phyloP scores from a whole-genome alignment of 1,140 invertebrate species.

The Trachelipus rathkii region DNA sequence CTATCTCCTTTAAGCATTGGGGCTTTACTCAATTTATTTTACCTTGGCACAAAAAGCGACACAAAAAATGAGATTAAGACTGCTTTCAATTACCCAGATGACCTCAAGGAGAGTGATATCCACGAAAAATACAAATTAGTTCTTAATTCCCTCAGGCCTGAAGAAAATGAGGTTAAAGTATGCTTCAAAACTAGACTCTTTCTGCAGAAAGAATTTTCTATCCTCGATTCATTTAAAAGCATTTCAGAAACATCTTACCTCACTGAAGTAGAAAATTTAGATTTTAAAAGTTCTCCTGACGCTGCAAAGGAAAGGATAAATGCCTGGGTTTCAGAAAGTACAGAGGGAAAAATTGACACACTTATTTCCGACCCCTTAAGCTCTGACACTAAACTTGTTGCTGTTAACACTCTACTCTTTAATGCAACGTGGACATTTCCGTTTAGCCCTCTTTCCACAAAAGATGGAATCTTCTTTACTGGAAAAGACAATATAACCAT shows the following conservation, averaged over 20 bases:
- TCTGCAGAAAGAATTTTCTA: slow-evolving; percentile 14
- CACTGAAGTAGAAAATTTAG: slow-evolving; percentile 60
- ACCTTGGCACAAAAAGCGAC: slow-evolving; percentile 45
- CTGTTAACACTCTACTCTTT: slow-evolving; percentile 82
- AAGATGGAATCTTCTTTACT: slow-evolving; percentile 56
- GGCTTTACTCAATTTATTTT: slow-evolving; percentile 65
- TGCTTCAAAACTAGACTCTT: slow-evolving; percentile 36
- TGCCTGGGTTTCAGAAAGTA: slow-evolving; percentile 65
- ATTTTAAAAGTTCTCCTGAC: slow-evolving; percentile 58
- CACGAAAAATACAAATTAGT: slow-evolving; percentile 28
- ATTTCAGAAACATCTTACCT: slow-evolving; percentile 54
- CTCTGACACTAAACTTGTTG: slow-evolving; percentile 59
- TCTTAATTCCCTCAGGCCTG: not conserved
- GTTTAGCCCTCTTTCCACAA: slow-evolving; percentile 60
- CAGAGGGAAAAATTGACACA: slow-evolving; percentile 64
- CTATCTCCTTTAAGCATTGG: slow-evolving; percentile 75
- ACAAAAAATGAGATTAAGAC: slow-evolving; percentile 46
- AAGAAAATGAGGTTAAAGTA: slow-evolving; percentile 21
- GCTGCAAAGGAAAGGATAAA: slow-evolving; percentile 61
- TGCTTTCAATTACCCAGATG: slow-evolving; percentile 38
- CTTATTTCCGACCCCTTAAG: slow-evolving; percentile 51
- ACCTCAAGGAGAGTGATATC: slow-evolving; percentile 14
- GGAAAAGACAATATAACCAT: slow-evolving; percentile 53
- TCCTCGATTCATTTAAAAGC: slow-evolving; percentile 27
- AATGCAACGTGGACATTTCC: slow-evolving; percentile 72